phyloP scores from a whole-genome alignment of 1,140 invertebrate species.

The Chironomus tepperi region DNA sequence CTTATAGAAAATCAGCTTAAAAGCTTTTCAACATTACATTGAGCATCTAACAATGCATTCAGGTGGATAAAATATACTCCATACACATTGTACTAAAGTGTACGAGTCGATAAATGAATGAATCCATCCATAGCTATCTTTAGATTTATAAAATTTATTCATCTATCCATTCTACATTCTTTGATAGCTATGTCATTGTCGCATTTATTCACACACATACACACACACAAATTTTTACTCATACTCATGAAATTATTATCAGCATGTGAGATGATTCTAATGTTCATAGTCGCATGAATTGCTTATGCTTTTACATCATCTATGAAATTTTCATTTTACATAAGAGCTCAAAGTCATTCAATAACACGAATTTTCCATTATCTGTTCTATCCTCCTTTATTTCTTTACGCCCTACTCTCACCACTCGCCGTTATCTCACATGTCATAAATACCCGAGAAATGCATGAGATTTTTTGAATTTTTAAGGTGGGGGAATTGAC shows the following conservation, averaged over 20 bases:
- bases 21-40: conserved; percentile 1
- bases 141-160: not conserved
- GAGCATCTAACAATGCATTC: not conserved
- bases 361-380: conserved; percentile 14
- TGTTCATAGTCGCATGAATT: not conserved
- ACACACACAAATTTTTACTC: no score
- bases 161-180: not conserved
- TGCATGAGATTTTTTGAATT: no score
- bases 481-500: no score
- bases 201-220: no score
- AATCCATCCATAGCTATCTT: no score
- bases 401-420: no score
- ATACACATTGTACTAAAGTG: no score
- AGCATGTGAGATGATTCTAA: not conserved
- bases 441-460: no score
- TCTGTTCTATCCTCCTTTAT: not conserved
- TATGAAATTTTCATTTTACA: not conserved
- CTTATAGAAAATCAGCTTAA: not conserved
- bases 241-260: no score
- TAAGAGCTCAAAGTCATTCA: conserved; percentile 3
- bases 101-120: no score
- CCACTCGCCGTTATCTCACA: no score
- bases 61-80: not conserved
- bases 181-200: no score
- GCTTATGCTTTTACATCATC: not conserved